Percentiles rank a stretch among this genome's conserved stretches.
Evolutionary conservation across 1,140 invertebrate genomes (phyloP).

Genomic region (Temnothorax curvispinosus): DNA sequence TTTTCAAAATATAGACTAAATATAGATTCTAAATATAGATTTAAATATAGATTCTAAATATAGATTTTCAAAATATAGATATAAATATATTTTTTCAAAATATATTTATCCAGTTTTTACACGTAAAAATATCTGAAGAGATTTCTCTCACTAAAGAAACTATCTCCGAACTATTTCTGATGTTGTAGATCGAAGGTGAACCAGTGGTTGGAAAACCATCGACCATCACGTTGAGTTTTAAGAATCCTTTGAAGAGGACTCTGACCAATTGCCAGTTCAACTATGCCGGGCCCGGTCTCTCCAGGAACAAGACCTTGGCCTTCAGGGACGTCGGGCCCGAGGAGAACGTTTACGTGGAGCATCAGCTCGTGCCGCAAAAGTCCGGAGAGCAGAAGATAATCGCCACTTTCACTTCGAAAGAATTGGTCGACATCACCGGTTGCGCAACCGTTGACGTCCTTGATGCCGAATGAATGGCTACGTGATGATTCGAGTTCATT

Average conservation of each 20-base stretch:
- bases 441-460: slow-evolving; percentile 85
- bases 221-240: slow-evolving; percentile 88
- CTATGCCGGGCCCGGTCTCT: slow-evolving; percentile 89
- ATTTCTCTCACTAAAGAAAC: neutral
- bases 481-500: neutral
- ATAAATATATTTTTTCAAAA: slow-evolving; percentile 12
- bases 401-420: slow-evolving; percentile 88
- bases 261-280: slow-evolving; percentile 89
- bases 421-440: slow-evolving; percentile 89
- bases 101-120: too few relatives aligned
- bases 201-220: slow-evolving; percentile 86
- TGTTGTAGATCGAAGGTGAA: slow-evolving; percentile 87
- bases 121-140: neutral
- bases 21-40: too few relatives aligned
- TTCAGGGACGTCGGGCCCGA: slow-evolving; percentile 86
- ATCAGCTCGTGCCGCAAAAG: slow-evolving; percentile 86
- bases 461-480: slow-evolving; percentile 69
- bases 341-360: slow-evolving; percentile 85
- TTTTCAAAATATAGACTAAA: neutral
- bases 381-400: slow-evolving; percentile 87
- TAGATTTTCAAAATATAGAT: neutral
- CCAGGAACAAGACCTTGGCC: slow-evolving; percentile 86
- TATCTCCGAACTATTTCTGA: neutral
- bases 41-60: too few relatives aligned
- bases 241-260: slow-evolving; percentile 88